Percentiles rank a stretch among this genome's conserved stretches.
phyloP scores from a whole-genome alignment of 2,113 vertebrate genomes.

The Irena cyanogastra region DNA sequence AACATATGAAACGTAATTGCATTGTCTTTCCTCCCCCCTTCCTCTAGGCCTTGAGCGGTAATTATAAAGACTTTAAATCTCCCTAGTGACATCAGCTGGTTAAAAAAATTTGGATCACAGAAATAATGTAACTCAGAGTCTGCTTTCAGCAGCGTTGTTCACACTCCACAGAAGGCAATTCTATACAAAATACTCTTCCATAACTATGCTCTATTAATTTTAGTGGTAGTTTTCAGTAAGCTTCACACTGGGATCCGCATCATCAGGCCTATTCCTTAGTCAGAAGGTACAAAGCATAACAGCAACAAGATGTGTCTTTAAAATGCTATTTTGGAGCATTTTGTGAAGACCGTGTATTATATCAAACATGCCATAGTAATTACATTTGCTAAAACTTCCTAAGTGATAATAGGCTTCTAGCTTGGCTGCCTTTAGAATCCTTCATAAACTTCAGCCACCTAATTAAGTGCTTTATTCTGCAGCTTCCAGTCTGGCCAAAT shows the following conservation, averaged over 20 bases:
- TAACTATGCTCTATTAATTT: slow-evolving; percentile 46
- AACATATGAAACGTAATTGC: slow-evolving; percentile 52
- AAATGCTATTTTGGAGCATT: neutral
- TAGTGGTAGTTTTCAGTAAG: slow-evolving; percentile 29
- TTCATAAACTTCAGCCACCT: neutral
- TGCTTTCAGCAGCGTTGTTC: slow-evolving; percentile 27
- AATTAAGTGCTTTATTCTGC: slow-evolving; percentile 42
- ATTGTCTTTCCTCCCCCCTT: slow-evolving; percentile 18
- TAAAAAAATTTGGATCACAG: slow-evolving; percentile 71
- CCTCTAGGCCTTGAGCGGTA: slow-evolving; percentile 53
- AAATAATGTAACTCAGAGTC: slow-evolving; percentile 47
- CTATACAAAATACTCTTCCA: slow-evolving; percentile 21
- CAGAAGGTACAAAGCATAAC: neutral
- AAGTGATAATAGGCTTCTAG: neutral
- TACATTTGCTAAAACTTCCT: slow-evolving; percentile 33
- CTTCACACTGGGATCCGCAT: slow-evolving; percentile 1
- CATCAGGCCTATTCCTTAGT: neutral
- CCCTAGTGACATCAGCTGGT: slow-evolving; percentile 68
- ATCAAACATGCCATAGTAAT: slow-evolving; percentile 25
- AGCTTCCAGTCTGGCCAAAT: neutral
- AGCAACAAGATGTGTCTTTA: neutral
- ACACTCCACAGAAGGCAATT: slow-evolving; percentile 44
- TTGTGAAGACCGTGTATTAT: neutral
- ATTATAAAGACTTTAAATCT: slow-evolving; percentile 69
- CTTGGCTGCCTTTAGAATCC: neutral